These are phyloP conservation scores for Lerista edwardsae DNA, from an alignment of 2,797 vertebrate genomes.

Conservation along the genomic window DNA sequence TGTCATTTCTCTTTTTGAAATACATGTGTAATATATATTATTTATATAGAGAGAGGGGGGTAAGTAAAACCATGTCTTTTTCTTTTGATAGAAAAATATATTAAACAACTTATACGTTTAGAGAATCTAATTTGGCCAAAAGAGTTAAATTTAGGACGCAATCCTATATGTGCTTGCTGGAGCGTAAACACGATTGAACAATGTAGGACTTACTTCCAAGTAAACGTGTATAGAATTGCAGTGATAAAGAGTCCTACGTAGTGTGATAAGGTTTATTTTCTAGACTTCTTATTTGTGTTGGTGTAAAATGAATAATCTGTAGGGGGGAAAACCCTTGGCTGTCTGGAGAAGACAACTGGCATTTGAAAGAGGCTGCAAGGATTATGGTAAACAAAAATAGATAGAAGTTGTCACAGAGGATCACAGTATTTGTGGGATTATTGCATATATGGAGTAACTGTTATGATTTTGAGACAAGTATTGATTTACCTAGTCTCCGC, in stretches of 20 bases:
- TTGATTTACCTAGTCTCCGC: slow-evolving; percentile 47
- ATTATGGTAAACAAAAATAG: slow-evolving; percentile 48
- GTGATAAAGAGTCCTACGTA: slow-evolving; percentile 37
- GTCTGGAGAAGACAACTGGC: slow-evolving; percentile 42
- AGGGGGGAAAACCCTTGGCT: slow-evolving; percentile 16
- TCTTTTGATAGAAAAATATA: slow-evolving; percentile 75
- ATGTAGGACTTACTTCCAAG: too few relatives aligned
- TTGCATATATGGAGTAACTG: slow-evolving; percentile 65
- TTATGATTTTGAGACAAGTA: slow-evolving; percentile 60
- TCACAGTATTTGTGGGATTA: slow-evolving; percentile 58
- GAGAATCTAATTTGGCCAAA: slow-evolving; percentile 67
- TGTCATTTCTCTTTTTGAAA: slow-evolving; percentile 68
- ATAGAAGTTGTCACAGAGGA: slow-evolving; percentile 65
- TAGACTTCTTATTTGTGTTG: slow-evolving; percentile 57
- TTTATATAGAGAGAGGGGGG: slow-evolving; percentile 35
- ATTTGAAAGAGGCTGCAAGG: slow-evolving; percentile 48
- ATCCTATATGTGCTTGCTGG: too few relatives aligned
- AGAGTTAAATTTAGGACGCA: slow-evolving; percentile 19
- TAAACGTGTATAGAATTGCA: slow-evolving; percentile 36
- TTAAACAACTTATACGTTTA: slow-evolving; percentile 60
- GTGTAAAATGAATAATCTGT: slow-evolving; percentile 51
- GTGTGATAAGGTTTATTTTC: slow-evolving; percentile 56
- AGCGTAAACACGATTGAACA: too few relatives aligned
- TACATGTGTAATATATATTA: slow-evolving; percentile 59
- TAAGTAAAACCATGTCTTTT: slow-evolving; percentile 63